Evolutionary conservation across 2,113 vertebrate species (phyloP).

Genomic region (Pavo muticus): DNA sequence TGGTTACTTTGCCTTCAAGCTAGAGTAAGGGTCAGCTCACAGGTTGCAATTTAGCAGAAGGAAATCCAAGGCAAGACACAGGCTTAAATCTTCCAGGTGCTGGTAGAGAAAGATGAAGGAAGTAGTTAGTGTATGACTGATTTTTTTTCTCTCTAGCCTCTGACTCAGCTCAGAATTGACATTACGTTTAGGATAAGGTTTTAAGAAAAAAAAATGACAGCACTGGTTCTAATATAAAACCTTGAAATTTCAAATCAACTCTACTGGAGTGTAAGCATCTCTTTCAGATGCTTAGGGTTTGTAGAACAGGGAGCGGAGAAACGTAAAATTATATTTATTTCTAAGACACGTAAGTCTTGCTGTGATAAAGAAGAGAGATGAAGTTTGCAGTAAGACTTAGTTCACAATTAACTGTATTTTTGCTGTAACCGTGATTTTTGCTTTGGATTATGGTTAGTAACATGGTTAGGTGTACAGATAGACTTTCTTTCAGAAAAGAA

Average conservation of each 20-base stretch:
- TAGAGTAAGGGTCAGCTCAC: not conserved
- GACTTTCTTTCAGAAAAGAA: not conserved
- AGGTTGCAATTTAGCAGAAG: not conserved
- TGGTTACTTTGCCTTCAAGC: not conserved
- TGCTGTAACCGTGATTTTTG: not conserved
- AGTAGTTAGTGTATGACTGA: not conserved
- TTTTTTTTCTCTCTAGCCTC: not conserved
- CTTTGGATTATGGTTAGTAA: not conserved
- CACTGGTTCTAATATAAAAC: not conserved
- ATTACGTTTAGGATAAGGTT: not conserved
- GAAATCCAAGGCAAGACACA: not conserved
- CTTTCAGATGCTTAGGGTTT: not conserved
- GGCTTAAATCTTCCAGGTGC: not conserved
- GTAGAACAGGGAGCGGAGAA: not conserved
- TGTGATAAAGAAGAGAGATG: not conserved
- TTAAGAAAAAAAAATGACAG: not conserved
- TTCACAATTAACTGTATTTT: not conserved
- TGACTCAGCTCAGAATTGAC: not conserved
- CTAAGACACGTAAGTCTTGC: not conserved
- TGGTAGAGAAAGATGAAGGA: not conserved
- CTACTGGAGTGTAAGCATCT: not conserved
- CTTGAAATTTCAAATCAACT: not conserved
- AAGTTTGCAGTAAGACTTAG: not conserved
- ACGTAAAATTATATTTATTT: not conserved
- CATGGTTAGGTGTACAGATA: not conserved